A percentile compares a stretch with the other conserved stretches of the same genome.
Evolutionary conservation across 2,113 vertebrate species (phyloP).

Genomic region (Macquaria ambigua): DNA sequence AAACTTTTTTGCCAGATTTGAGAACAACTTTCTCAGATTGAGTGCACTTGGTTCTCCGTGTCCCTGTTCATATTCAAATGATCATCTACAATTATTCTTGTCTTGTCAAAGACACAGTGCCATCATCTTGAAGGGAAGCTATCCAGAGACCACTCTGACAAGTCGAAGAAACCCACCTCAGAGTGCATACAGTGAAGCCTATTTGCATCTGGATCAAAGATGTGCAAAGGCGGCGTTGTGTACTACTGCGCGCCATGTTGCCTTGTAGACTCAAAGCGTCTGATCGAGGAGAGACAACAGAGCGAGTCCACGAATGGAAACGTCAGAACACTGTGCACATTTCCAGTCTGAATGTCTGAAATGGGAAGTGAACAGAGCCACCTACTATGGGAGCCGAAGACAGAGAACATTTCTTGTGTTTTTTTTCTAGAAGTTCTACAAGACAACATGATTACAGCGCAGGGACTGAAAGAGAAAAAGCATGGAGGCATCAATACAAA

Average conservation of each 20-base stretch:
- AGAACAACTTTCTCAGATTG: conserved; percentile 33
- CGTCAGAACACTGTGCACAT: conserved; percentile 27
- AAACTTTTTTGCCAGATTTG: conserved; percentile 33
- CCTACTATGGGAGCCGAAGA: conserved; percentile 14
- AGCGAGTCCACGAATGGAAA: conserved; percentile 31
- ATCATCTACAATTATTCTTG: conserved; percentile 40
- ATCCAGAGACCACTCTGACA: conserved; percentile 43
- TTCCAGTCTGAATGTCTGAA: conserved; percentile 27
- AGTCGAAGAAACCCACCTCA: conserved; percentile 30
- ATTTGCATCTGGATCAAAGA: conserved; percentile 62
- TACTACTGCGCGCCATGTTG: conserved; percentile 8
- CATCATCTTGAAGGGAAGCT: conserved; percentile 17
- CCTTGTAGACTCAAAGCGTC: conserved; percentile 39
- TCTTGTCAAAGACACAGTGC: conserved; percentile 18
- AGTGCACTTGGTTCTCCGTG: conserved; percentile 14
- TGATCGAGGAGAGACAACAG: conserved; percentile 33
- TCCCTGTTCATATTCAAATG: conserved; percentile 32
- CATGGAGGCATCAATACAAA: conserved; percentile 46
- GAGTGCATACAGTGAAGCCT: conserved; percentile 31
- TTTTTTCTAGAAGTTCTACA: conserved; percentile 40
- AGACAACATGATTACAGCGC: conserved; percentile 62
- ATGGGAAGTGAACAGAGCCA: conserved; percentile 42
- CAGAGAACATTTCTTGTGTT: conserved; percentile 12
- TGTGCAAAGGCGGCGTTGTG: conserved; percentile 24
- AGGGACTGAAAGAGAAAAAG: conserved; percentile 33